A percentile compares a stretch with the other conserved stretches of the same genome.
phyloP scores from a whole-genome alignment of 1,140 invertebrate species.

The Drosophila micromelanica region DNA sequence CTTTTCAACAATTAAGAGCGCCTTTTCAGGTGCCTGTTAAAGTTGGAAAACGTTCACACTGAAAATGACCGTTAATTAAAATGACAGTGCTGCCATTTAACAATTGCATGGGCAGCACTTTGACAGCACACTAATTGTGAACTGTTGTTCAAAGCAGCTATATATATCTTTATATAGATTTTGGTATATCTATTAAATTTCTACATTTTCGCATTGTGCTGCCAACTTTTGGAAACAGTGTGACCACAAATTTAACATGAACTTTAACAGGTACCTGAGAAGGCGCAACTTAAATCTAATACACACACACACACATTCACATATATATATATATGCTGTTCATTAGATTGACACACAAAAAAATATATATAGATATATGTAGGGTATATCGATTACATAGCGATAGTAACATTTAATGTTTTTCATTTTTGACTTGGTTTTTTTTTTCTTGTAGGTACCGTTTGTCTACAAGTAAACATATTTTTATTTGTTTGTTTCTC shows the following conservation, averaged over 20 bases:
- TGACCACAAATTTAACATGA: not conserved
- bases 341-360: too few species aligned
- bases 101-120: too few species aligned
- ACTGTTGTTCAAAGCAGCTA: too few species aligned
- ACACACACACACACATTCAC: not conserved
- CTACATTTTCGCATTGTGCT: too few species aligned
- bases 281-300: not conserved
- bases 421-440: not conserved
- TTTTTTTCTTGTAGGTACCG: not conserved
- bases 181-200: too few species aligned
- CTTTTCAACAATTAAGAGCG: not conserved
- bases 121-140: too few species aligned
- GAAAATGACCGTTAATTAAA: not conserved
- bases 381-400: not conserved
- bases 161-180: too few species aligned
- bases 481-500: slow-evolving; percentile 23
- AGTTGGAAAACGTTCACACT: not conserved
- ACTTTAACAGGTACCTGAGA: slow-evolving; percentile 1
- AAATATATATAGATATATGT: not conserved
- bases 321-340: not conserved
- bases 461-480: slow-evolving; percentile 28
- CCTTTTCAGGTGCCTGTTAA: not conserved
- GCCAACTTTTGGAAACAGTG: not conserved
- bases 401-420: slow-evolving; percentile 18
- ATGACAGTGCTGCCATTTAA: too few species aligned